A percentile compares a stretch with the other conserved stretches of the same genome.
Evolutionary conservation across 2,113 vertebrate genomes (phyloP).

Genomic region (human (Homo sapiens)): GRCh38 chr18:9083001-9083500

Average conservation of each 20-base stretch:
- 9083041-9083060: slow-evolving; percentile 32
- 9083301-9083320: background rate
- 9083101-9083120: slow-evolving; percentile 12
- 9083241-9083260: background rate
- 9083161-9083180: background rate
- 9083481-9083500: background rate
- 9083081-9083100: background rate
- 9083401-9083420: background rate
- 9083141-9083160: background rate
- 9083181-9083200: background rate
- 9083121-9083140: background rate
- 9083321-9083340: background rate
- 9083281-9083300: background rate
- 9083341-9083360: no score
- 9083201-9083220: background rate
- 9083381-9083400: background rate
- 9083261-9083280: background rate
- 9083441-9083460: background rate
- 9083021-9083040: slow-evolving; percentile 45
- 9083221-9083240: background rate
- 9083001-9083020: background rate
- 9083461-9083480: background rate
- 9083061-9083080: slow-evolving; percentile 31
- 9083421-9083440: background rate
- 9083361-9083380: background rate